Percentiles rank a stretch among this genome's conserved stretches.
Evolutionary conservation across 2,888 invertebrate species (phyloP).

Genomic region (Galeruca laticollis): DNA sequence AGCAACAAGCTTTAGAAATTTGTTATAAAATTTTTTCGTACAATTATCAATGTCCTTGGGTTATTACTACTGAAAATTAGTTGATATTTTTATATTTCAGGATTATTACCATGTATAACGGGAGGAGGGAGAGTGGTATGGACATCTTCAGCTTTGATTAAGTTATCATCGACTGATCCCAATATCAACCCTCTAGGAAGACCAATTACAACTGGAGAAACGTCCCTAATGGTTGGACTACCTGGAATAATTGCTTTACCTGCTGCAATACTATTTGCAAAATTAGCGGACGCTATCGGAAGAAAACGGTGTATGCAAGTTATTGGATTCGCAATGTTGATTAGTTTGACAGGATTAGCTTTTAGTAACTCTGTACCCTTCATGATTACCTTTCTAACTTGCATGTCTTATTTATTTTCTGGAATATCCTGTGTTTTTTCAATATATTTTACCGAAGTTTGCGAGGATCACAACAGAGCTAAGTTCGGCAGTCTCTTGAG

Average conservation of each 20-base stretch:
- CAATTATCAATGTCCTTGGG: too few species aligned
- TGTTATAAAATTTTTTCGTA: too few species aligned
- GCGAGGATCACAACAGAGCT: constrained; percentile 34
- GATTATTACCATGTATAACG: too few species aligned
- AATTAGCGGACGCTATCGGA: constrained; percentile 21
- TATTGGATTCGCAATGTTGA: not conserved
- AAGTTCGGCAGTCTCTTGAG: constrained; percentile 11
- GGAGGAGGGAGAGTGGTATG: not conserved
- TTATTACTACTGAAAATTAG: too few species aligned
- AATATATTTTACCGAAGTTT: constrained; percentile 20
- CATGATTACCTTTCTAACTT: not conserved
- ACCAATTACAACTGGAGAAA: constrained; percentile 22
- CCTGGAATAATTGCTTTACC: constrained; percentile 4
- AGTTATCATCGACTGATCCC: constrained; percentile 3
- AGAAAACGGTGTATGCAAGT: constrained; percentile 17
- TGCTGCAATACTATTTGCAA: constrained; percentile 4
- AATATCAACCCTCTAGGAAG: constrained; percentile 25
- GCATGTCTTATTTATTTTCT: not conserved
- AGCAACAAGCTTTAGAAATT: too few species aligned
- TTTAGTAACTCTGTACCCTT: constrained; percentile 6
- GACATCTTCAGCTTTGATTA: constrained; percentile 17
- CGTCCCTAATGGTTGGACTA: constrained; percentile 25
- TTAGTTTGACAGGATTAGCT: constrained; percentile 3
- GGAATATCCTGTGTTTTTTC: not conserved
- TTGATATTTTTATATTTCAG: too few species aligned